A percentile compares a stretch with the other conserved stretches of the same genome.
phyloP scores from a whole-genome alignment of 2,113 vertebrate genomes.

The Sylvietta virens region DNA sequence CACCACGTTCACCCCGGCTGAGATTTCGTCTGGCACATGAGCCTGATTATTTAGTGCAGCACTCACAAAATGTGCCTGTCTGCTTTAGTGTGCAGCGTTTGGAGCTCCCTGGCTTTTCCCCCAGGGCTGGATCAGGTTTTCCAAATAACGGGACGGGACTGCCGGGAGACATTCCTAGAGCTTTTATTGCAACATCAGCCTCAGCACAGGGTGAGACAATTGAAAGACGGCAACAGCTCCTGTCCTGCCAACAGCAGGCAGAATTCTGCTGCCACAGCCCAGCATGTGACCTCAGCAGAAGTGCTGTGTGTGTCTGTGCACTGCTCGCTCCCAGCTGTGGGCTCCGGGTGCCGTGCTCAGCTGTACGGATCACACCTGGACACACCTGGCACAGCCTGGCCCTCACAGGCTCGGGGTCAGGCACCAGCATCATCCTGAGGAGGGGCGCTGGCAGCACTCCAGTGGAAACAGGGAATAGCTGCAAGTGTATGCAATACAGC shows the following conservation, averaged over 20 bases:
- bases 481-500: not conserved
- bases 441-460: not conserved
- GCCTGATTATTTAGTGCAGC: not conserved
- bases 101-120: not conserved
- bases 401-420: accelerated
- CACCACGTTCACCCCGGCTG: not conserved
- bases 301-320: not conserved
- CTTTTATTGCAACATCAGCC: too few relatives aligned
- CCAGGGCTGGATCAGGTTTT: too few relatives aligned
- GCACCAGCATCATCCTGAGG: not conserved
- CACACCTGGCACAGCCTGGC: not conserved
- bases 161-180: too few relatives aligned
- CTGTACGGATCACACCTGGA: not conserved
- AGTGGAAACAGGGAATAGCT: not conserved
- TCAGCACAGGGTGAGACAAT: too few relatives aligned
- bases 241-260: too few relatives aligned
- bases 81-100: not conserved
- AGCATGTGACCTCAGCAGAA: accelerated
- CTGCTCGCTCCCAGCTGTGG: not conserved
- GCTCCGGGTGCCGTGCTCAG: accelerated
- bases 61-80: not conserved
- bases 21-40: not conserved
- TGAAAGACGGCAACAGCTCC: too few relatives aligned
- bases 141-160: too few relatives aligned
- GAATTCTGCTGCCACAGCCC: too few relatives aligned